Evolutionary conservation across 2,888 invertebrate species (phyloP), one percentile per base, ranked within the genome.

Genomic region (Mythimna impura): DNA sequence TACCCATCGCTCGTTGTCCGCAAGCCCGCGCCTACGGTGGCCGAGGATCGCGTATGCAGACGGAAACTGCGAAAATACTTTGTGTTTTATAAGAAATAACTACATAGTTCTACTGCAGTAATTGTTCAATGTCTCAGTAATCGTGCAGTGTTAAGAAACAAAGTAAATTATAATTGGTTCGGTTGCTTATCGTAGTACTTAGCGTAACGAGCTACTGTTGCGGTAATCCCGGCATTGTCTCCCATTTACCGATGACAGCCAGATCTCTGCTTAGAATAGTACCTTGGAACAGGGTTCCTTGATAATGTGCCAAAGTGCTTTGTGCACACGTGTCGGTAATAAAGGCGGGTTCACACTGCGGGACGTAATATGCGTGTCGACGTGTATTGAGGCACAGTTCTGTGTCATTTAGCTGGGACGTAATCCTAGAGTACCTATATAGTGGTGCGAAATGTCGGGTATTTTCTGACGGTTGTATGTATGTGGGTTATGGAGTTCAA

Each of bases 141-240:
- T 30, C 30, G 30, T 30, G 30, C 36, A 36, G 36, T 36, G 36
- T 36, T 36, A 36, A 36, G 2, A 36, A 36, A 36, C 43, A 66
- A 70, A 81, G 73, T 71, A 83, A 81, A 66, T 73, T 74, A 77
- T 75, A 85, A 85, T 82, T 75, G 81, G 62, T 73, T 66, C 61
- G 72, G 54, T 79, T 79, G 62, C 76, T 81, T 77, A 71, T 60
- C 69, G 64, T 25, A 3, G 73, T 76, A 52, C 70, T 82, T 58
- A 76, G n/a, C 66, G 47, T 76, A 76, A 76, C 71, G 76, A 78
- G 73, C 25, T 78, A 62, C 80, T 81, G 83, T 84, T 80, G 83
- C 62, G 80, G 73, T 87, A 87, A 88, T 88, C 86, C 82, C 71
- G 68, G 80, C 76, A 84, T 87, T 88, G 88, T 89, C 71, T 80